phyloP scores from a whole-genome alignment of 2,113 vertebrate species.

The Hemibagrus wyckioides region DNA sequence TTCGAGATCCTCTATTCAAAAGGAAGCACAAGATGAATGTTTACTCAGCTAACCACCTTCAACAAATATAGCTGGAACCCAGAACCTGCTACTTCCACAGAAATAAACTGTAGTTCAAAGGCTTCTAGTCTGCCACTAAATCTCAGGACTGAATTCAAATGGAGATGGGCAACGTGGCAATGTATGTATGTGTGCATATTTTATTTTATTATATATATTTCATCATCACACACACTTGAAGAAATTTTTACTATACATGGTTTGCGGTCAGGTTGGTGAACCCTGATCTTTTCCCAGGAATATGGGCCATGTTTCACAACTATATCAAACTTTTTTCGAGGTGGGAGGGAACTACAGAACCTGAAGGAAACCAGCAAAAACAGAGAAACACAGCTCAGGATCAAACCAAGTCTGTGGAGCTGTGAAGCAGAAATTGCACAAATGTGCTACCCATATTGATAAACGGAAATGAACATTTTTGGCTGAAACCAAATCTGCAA shows the following conservation, averaged over 20 bases:
- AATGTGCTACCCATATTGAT: neutral
- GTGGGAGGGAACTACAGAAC: neutral
- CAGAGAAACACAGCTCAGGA: neutral
- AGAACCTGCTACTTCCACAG: neutral
- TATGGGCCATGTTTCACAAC: neutral
- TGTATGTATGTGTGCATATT: no score
- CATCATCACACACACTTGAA: neutral
- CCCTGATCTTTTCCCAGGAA: neutral
- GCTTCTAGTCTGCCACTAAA: neutral
- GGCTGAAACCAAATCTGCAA: neutral
- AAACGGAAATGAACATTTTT: neutral
- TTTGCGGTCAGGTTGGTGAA: neutral
- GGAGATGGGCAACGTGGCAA: neutral
- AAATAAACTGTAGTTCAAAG: slow-evolving; percentile 4
- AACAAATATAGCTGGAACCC: slow-evolving; percentile 25
- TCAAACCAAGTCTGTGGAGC: neutral
- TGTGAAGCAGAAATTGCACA: neutral
- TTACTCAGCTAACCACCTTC: slow-evolving; percentile 16
- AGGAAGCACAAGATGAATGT: neutral
- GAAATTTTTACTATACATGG: neutral
- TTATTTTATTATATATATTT: no score
- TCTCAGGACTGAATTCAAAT: neutral
- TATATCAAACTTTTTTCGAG: neutral
- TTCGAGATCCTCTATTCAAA: neutral
- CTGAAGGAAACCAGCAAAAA: neutral